Evolutionary conservation across 2,888 invertebrate species (phyloP).

Genomic region (Synergus umbraculus): DNA sequence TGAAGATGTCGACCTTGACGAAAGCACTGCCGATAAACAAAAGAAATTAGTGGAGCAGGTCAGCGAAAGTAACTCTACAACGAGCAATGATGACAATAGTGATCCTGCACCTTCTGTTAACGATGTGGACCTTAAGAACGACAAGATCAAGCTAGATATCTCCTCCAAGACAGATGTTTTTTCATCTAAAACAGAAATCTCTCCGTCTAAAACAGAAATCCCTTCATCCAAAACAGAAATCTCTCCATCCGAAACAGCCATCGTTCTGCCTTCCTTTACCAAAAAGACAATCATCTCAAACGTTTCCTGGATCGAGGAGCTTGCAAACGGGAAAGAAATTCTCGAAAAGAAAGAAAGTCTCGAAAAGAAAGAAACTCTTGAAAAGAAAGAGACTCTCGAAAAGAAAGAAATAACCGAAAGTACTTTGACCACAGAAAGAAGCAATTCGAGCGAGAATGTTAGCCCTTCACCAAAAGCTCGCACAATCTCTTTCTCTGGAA

Average conservation of each 20-base stretch:
- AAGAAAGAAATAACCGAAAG: not conserved
- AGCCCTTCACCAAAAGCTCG: constrained; percentile 60
- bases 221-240: not conserved
- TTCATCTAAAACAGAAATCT: not conserved
- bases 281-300: not conserved
- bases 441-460: not conserved
- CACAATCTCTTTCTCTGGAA: constrained; percentile 62
- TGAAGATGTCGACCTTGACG: constrained; percentile 1
- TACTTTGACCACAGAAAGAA: not conserved
- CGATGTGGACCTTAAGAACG: constrained; percentile 13
- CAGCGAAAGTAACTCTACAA: constrained; percentile 16
- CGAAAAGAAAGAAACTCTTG: too few relatives aligned
- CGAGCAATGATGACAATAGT: constrained; percentile 11
- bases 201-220: not conserved
- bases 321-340: constrained; percentile 9
- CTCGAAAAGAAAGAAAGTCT: not conserved
- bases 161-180: not conserved
- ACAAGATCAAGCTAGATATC: not conserved
- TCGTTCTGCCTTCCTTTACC: not conserved
- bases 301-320: constrained; percentile 6
- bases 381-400: not conserved
- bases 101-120: constrained; percentile 2
- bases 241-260: not conserved
- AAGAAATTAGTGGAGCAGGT: constrained; percentile 3
- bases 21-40: constrained; percentile 10